Evolutionary conservation across 1,140 invertebrate genomes (phyloP).

Genomic region (Lysiphlebus fabarum): DNA sequence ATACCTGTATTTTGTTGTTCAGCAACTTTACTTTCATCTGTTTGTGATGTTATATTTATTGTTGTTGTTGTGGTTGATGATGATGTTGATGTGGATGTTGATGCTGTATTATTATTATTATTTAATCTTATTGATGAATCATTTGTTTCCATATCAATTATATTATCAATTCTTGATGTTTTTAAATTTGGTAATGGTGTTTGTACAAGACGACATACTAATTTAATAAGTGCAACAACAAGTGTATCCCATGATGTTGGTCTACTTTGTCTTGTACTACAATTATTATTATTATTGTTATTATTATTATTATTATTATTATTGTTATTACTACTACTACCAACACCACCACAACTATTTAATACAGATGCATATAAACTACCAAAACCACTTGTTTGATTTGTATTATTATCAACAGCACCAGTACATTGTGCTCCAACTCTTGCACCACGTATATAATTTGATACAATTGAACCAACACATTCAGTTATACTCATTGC

Average conservation of each 20-base stretch:
- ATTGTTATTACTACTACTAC: no score
- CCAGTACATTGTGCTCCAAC: conserved; percentile 48
- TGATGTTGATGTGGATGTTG: no score
- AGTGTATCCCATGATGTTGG: conserved; percentile 65
- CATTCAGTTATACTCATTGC: conserved; percentile 73
- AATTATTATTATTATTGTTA: no score
- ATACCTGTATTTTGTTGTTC: conserved; percentile 58
- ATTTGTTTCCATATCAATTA: conserved; percentile 39
- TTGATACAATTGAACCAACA: conserved; percentile 58
- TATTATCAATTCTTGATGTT: conserved; percentile 26
- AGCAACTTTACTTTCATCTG: conserved; percentile 76
- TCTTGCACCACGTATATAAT: conserved; percentile 44
- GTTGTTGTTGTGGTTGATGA: conserved; percentile 29
- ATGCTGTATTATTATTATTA: background rate
- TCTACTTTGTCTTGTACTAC: conserved; percentile 54
- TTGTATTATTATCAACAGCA: conserved; percentile 38
- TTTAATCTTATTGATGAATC: conserved; percentile 28
- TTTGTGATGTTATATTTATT: conserved; percentile 58
- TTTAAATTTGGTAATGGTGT: conserved; percentile 58
- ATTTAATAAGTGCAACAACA: conserved; percentile 67
- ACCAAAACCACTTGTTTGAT: conserved; percentile 55
- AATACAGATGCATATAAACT: conserved; percentile 68
- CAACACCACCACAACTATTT: conserved; percentile 50
- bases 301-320: no score
- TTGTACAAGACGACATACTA: conserved; percentile 67